Evolutionary conservation across 2,797 vertebrate genomes (phyloP), one percentile per base, ranked within the genome.

Genomic region (Triplophysa yarkandensis): DNA sequence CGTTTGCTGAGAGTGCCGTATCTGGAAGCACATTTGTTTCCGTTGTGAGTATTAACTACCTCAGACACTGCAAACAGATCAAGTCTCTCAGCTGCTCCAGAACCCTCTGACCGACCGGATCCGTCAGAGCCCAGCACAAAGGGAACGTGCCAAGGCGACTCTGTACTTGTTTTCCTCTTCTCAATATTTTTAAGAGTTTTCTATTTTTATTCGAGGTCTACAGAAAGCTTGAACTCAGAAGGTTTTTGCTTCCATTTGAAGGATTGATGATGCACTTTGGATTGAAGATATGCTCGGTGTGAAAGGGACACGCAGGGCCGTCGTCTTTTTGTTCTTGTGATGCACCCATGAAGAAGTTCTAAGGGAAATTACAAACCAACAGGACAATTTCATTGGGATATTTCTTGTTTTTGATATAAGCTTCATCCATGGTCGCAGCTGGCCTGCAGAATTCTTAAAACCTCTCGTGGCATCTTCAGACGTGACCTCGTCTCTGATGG

Each of bases 31-130:
- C 89, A 90, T 91, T 91, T 88, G 88, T 91, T 95, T 93, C 93
- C 87, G 81, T 87, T 88, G 89, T 91, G 91, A 82, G 92, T 92
- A 93, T 93, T 90, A 88, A 93, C 96, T 98, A 98, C 97, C 97
- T 98, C 96, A 96, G 89, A 91, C 90, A 91, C 91, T 84, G 92
- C 84, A 92, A 87, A 86, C 86, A 77, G 88, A 81, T 86, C 86
- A 82, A 83, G 36, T 39, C 36, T 39, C 36, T 39, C 80, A 77
- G 66, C 57, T 63, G 68, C 87, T 86, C 80, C 81, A 46, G 30
- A 54, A 16, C 46, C 86, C 81, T 89, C 88, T 93, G 95, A 93
- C 94, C 87, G 95, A 94, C 95, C 87, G 96, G 95, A 90, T 97
- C 95, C 93, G 95, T 95, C 93, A 86, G 76, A 81, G 78, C 84